A percentile compares a stretch with the other conserved stretches of the same genome.
Evolutionary conservation across 1,140 invertebrate species (phyloP).

Genomic region (Portunus trituberculatus): DNA sequence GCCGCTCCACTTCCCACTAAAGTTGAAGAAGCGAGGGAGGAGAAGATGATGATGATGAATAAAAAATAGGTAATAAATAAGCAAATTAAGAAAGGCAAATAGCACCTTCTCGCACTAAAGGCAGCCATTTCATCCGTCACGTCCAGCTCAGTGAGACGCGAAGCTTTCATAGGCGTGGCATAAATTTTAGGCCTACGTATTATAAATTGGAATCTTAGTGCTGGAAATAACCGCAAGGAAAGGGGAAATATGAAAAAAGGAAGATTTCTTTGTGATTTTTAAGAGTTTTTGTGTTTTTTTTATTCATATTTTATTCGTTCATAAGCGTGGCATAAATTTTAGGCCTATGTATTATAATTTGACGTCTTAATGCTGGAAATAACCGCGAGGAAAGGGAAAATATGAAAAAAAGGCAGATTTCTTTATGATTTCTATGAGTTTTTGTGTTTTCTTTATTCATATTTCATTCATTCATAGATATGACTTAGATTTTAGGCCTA

Average conservation of each 20-base stretch:
- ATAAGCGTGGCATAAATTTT: background rate
- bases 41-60: no score
- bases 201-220: background rate
- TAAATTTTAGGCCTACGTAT: background rate
- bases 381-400: background rate
- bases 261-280: no score
- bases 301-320: no score
- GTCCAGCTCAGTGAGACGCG: background rate
- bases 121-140: background rate
- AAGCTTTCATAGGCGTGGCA: background rate
- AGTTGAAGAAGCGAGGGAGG: background rate
- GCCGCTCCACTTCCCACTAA: background rate
- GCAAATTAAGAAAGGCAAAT: conserved; percentile 8
- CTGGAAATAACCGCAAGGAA: background rate
- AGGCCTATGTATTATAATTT: background rate
- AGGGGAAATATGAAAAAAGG: no score
- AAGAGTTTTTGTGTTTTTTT: no score
- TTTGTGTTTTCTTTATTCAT: no score
- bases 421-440: no score
- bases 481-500: background rate
- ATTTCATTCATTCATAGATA: no score
- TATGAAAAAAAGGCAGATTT: no score
- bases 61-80: background rate
- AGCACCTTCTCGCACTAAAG: background rate
- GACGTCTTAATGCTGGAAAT: background rate